Evolutionary conservation across 2,797 vertebrate species (phyloP), one percentile per base, ranked within the genome.

Genomic region (Poecile montanus): DNA sequence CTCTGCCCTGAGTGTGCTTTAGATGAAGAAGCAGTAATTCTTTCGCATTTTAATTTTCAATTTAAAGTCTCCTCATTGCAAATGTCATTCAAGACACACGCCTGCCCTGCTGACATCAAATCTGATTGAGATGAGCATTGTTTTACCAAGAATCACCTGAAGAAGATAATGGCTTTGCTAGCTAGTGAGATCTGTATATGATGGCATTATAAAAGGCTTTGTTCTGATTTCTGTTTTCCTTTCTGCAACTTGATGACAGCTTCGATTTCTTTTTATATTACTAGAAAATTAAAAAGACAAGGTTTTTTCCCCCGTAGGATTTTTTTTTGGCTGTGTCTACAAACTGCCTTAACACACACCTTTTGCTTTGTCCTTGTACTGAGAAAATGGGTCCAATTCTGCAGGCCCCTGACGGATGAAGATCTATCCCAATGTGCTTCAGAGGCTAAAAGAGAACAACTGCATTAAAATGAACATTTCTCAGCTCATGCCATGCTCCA

Each of bases 371-470:
- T 30, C 54, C 70, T 85, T 66, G 40, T 13, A 26, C 11, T 60
- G 26, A 63, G 62, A 51, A 84, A 44, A 32, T 0, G 63, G 30
- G 11, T 13, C 50, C 7, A 36, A 11, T 45, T 91, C 42, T 65
- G 57, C 47, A 62, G 19, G 10, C 13, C 29, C 60, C 29, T 62
- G 48, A 56, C 40, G 62, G 77, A 88, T 65, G 38, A 44, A 66
- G 54, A 75, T 78, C 61, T 34, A 45, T 48, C 71, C 22, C 58
- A 45, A 11, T 2, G 18, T 23, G 22, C 74, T 80, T 68, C 72
- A 71, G 65, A 91, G 86, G 78, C 89, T 90, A 85, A 72, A 66
- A 78, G 57, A 76, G 67, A 89, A 83, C 44, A 91, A 88, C 34
- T 60, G 44, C 34, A 27, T 71, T 89, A 60, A 92, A 94, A 89